Evolutionary conservation across 2,888 invertebrate genomes (phyloP).

Genomic region (Drosophila macrospina): DNA sequence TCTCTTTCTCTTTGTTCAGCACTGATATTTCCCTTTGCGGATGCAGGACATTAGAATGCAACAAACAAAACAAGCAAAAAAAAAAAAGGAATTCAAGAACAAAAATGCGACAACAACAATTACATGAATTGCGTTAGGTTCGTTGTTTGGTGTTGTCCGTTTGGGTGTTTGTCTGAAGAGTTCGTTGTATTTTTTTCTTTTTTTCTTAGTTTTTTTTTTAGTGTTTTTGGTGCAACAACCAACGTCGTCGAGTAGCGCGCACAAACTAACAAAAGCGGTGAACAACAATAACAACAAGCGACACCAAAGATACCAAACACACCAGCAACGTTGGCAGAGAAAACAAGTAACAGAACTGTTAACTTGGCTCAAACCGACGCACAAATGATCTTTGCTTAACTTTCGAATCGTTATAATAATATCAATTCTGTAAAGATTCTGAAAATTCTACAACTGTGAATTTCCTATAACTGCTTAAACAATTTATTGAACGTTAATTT

Average conservation of each 20-base stretch:
- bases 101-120: conserved; percentile 13
- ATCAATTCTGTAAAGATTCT: background rate
- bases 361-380: background rate
- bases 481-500: no score
- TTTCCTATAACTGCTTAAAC: no score
- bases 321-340: conserved; percentile 36
- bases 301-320: conserved; percentile 39
- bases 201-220: conserved; percentile 10
- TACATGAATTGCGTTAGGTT: conserved; percentile 17
- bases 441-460: no score
- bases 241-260: conserved; percentile 68
- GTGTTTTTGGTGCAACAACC: conserved; percentile 58
- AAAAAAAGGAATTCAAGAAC: conserved; percentile 20
- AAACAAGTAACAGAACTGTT: conserved; percentile 30
- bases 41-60: conserved; percentile 27
- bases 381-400: background rate
- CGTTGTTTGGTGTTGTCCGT: conserved; percentile 8
- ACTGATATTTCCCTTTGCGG: conserved; percentile 9
- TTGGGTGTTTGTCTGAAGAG: background rate
- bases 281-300: conserved; percentile 58
- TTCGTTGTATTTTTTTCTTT: no score
- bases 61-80: conserved; percentile 20
- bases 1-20: conserved; percentile 8
- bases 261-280: conserved; percentile 61
- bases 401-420: background rate